Conservation (phyloP, 2,113 vertebrate genomes). For the Myotis davidii region DNA sequence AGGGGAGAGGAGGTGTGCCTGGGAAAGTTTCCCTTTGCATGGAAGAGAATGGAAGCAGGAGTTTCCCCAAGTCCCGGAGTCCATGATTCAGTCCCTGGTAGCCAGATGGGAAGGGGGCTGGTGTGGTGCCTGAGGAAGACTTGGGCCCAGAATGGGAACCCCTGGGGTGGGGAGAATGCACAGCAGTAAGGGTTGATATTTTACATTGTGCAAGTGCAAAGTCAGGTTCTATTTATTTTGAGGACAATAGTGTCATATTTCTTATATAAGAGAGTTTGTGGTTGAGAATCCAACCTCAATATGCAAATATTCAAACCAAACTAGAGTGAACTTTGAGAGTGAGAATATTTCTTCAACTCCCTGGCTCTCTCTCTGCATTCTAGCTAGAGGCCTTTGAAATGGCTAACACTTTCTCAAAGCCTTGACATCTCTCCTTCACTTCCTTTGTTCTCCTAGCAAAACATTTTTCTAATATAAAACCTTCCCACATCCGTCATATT, state of each 20-base stretch:
- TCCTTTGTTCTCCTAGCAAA: slow-evolving; percentile 27
- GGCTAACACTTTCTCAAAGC: not conserved
- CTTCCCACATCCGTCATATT: not conserved
- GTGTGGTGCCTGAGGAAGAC: not conserved
- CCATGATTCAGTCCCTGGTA: not conserved
- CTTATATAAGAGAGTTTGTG: not conserved
- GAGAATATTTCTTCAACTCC: not conserved
- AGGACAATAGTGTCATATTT: not conserved
- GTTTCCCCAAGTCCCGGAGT: not conserved
- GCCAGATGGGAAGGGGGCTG: not conserved
- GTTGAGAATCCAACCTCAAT: not conserved
- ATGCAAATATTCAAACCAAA: not conserved
- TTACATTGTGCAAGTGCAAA: not conserved
- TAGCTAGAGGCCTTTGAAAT: not conserved
- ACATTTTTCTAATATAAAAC: not conserved
- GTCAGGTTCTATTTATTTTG: not conserved
- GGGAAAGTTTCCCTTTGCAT: not conserved
- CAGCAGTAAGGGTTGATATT: not conserved
- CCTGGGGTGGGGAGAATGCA: not conserved
- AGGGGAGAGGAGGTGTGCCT: fast-evolving
- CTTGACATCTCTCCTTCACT: not conserved
- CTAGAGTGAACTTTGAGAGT: not conserved
- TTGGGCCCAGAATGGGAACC: not conserved
- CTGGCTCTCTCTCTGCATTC: not conserved
- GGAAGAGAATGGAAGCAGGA: not conserved